Conservation (phyloP, 1,140 invertebrate genomes). For the Vanessa tameamea region DNA sequence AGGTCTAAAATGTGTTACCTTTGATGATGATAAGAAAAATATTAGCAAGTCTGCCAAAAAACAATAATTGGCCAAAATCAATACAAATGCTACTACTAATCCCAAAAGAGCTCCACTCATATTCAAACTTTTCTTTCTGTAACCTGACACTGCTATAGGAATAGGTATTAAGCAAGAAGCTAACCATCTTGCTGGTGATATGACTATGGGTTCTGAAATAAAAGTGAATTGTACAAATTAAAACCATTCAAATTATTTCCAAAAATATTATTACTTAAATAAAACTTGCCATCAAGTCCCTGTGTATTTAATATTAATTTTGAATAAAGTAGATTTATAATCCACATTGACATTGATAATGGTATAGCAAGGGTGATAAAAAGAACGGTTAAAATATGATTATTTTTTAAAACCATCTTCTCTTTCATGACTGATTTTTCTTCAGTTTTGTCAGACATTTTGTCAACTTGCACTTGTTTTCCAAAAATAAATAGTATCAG, state of each 20-base stretch:
- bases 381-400: constrained; percentile 82
- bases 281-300: constrained; percentile 81
- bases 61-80: constrained; percentile 89
- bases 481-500: neutral
- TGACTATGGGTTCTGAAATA: constrained; percentile 82
- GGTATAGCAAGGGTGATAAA: constrained; percentile 85
- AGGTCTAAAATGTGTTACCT: constrained; percentile 89
- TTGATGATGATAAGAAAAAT: constrained; percentile 92
- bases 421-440: constrained; percentile 14
- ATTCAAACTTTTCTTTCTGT: constrained; percentile 85
- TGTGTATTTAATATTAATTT: constrained; percentile 80
- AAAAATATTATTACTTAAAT: neutral
- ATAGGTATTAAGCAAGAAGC: constrained; percentile 85
- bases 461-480: neutral
- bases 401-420: constrained; percentile 45
- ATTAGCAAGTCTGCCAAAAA: constrained; percentile 87
- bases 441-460: constrained; percentile 16
- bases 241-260: neutral
- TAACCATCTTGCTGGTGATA: constrained; percentile 88
- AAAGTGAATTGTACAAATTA: constrained; percentile 4
- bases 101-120: constrained; percentile 87
- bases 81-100: constrained; percentile 88
- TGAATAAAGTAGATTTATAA: constrained; percentile 84
- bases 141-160: constrained; percentile 84
- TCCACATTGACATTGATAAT: constrained; percentile 87